phyloP scores from a whole-genome alignment of 2,797 vertebrate genomes.

The Ibycter americanus region DNA sequence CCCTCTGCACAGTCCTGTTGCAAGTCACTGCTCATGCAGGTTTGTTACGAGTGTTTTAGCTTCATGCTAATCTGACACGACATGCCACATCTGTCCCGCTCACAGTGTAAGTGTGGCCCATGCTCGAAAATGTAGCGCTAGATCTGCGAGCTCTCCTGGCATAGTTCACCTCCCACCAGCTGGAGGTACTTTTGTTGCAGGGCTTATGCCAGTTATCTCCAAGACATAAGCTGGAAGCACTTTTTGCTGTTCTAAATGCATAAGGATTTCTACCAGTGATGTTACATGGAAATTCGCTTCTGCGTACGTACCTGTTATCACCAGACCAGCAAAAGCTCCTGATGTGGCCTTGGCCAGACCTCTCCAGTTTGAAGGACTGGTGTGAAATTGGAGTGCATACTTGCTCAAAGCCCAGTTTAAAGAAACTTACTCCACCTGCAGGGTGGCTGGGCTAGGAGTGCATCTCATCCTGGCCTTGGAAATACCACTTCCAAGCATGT shows the following conservation, averaged over 20 bases:
- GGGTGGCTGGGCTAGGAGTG: background rate
- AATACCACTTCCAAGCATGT: background rate
- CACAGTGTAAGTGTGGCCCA: background rate
- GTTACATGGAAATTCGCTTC: background rate
- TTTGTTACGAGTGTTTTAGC: background rate
- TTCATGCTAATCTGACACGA: background rate
- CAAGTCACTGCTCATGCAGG: background rate
- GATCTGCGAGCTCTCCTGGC: constrained; percentile 5
- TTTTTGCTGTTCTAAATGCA: background rate
- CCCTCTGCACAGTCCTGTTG: background rate
- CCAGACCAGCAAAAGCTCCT: background rate
- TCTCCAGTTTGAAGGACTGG: background rate
- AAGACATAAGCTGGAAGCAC: background rate
- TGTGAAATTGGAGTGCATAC: background rate
- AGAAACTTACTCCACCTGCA: background rate
- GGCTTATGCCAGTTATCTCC: background rate
- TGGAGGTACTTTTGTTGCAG: background rate
- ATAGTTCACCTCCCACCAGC: background rate
- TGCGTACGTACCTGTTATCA: background rate
- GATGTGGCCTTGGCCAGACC: background rate
- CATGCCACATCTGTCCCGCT: background rate
- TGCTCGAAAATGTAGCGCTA: background rate
- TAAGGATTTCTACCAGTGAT: background rate
- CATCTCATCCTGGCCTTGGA: background rate
- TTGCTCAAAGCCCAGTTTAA: background rate